phyloP scores from a whole-genome alignment of 2,888 invertebrate genomes.

The Stenchaetothrips biformis region DNA sequence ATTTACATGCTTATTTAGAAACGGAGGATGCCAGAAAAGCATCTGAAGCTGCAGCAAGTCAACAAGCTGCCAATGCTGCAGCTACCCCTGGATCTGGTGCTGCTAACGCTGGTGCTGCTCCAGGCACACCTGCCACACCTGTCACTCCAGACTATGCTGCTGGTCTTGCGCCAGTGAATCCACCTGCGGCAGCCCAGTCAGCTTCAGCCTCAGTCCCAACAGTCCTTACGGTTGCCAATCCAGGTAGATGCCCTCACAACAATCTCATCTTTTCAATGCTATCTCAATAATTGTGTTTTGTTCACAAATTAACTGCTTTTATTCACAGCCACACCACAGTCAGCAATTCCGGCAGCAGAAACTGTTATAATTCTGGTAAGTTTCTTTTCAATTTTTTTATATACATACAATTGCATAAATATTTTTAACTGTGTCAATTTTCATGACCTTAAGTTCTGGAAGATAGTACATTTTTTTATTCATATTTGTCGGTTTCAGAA shows the following conservation, averaged over 20 bases:
- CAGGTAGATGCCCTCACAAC: not conserved
- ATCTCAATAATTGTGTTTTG: too few relatives aligned
- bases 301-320: too few relatives aligned
- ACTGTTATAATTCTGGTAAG: not conserved
- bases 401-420: not conserved
- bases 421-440: not conserved
- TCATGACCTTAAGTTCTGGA: not conserved
- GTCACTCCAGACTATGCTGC: slow-evolving; percentile 79
- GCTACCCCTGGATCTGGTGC: slow-evolving; percentile 37
- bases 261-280: too few relatives aligned
- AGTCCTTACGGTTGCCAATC: not conserved
- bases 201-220: not conserved
- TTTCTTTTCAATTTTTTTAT: not conserved
- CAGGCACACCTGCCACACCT: slow-evolving; percentile 43
- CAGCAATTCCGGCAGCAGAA: not conserved
- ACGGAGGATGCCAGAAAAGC: slow-evolving; percentile 54
- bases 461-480: not conserved
- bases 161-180: slow-evolving; percentile 62
- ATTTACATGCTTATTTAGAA: slow-evolving; percentile 45
- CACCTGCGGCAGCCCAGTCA: slow-evolving; percentile 45
- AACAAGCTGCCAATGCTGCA: slow-evolving; percentile 40
- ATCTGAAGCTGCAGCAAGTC: slow-evolving; percentile 56
- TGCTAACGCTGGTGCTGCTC: slow-evolving; percentile 43
- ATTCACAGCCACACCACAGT: not conserved
- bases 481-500: not conserved